Evolutionary conservation across 1,140 invertebrate species (phyloP).

Genomic region (Camponotus floridanus): DNA sequence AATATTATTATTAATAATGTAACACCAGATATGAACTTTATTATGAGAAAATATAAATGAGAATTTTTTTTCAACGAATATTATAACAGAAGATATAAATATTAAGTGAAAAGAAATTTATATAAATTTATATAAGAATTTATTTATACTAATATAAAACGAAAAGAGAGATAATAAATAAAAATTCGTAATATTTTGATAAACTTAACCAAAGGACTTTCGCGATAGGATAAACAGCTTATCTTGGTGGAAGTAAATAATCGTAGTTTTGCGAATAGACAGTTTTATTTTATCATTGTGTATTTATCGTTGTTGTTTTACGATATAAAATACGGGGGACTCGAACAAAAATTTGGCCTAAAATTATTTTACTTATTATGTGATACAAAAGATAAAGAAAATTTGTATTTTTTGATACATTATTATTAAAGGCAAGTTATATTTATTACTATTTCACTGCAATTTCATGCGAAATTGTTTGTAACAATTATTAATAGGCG

Average conservation of each 20-base stretch:
- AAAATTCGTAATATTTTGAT: constrained; percentile 6
- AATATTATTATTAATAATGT: too few relatives aligned
- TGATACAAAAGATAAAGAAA: neutral
- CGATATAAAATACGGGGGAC: neutral
- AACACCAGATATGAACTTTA: too few relatives aligned
- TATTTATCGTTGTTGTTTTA: neutral
- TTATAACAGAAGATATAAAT: neutral
- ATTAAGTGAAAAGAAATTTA: neutral
- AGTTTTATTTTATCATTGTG: neutral
- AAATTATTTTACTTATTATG: neutral
- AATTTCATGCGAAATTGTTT: neutral
- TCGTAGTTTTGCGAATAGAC: neutral
- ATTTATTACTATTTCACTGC: neutral
- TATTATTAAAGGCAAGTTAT: neutral
- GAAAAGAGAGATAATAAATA: neutral
- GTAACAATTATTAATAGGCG: too few relatives aligned
- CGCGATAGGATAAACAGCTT: constrained; percentile 14
- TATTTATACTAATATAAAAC: neutral
- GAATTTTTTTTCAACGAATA: too few relatives aligned
- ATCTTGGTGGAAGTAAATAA: neutral
- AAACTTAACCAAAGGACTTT: constrained; percentile 15
- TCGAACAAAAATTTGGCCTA: neutral
- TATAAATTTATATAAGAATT: neutral
- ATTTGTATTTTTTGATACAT: neutral
- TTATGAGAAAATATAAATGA: too few relatives aligned